Base-by-base conservation (phyloP, 2,888 invertebrate genomes). In the Noctua pronuba region DNA sequence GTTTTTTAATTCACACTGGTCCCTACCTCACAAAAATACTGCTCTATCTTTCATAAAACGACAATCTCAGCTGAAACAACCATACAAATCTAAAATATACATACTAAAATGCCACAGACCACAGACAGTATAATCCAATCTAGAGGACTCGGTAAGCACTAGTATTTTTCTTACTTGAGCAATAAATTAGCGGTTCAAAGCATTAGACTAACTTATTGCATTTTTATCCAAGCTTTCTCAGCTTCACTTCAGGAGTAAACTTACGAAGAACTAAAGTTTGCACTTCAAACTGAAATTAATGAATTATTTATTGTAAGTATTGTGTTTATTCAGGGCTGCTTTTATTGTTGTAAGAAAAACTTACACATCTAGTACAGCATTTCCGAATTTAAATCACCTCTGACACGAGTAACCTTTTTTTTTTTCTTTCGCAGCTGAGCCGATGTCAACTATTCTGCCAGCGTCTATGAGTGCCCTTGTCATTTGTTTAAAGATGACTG, bases 181-280 rank as follows among this genome's bases (percentile, higher is more conserved):
- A 66, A 75, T 86, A 76, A 74, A 86, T 88, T 83, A 68, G 75
- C 74, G 75, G 52, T 80, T 73, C 77, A 79, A 80, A 62, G 79
- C 83, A 85, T 88, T 85, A 86, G 79, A 75, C 79, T 88, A 87
- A 85, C 75, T 82, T 79, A 88, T 70, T 83, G 78, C 86, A 80
- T 77, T 88, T 83, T 86, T 86, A 86, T 86, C 77, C 84, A 24
- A 72, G 67, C 72, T 74, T 67, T 77, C 71, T n/a, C 65, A 70
- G 71, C 79, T 75, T 76, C 38, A 70, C 64, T 70, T 72, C 11
- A 38, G 71, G 70, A 79, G 72, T 62, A 77, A 86, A 81, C 69
- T 86, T 62, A 71, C 68, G 21, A 86, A 75, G 76, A 77, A 77
- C 71, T 83, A 62, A 60, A 79, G 71, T 80, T 73, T 72, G n/a